A percentile compares a stretch with the other conserved stretches of the same genome.
Conservation (phyloP, 2,113 vertebrate species). For the Hirundichthys speculiger region DNA sequence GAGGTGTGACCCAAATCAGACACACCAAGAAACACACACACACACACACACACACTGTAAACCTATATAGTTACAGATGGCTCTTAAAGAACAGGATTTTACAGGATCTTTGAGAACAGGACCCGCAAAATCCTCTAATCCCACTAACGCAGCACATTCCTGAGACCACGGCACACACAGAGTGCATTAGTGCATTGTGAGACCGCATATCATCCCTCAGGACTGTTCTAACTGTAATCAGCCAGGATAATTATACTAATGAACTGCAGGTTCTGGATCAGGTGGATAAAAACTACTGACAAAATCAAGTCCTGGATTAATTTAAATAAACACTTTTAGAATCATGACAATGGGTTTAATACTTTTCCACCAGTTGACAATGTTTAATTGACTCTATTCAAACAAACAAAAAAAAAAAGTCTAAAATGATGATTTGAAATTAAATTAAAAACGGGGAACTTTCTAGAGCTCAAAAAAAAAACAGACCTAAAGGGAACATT, state of each 20-base stretch:
- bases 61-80: slow-evolving; percentile 24
- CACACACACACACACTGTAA: slow-evolving; percentile 9
- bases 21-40: slow-evolving; percentile 1
- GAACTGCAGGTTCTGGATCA: background rate
- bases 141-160: background rate
- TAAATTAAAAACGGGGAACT: too few species aligned
- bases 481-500: rapidly evolving
- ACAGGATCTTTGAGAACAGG: background rate
- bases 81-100: slow-evolving; percentile 13
- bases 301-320: background rate
- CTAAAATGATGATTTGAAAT: too few species aligned
- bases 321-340: background rate
- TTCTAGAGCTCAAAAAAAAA: too few species aligned
- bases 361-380: background rate
- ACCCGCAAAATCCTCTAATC: slow-evolving; percentile 23
- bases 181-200: background rate
- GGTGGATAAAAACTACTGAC: background rate
- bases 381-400: background rate
- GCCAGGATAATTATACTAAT: background rate
- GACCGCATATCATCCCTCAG: background rate
- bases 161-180: background rate
- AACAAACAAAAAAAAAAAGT: too few species aligned
- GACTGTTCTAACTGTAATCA: background rate
- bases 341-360: background rate
- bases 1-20: slow-evolving; percentile 72